A percentile compares a stretch with the other conserved stretches of the same genome.
phyloP scores from a whole-genome alignment of 2,797 vertebrate species.

The Hozukius guyotensis region DNA sequence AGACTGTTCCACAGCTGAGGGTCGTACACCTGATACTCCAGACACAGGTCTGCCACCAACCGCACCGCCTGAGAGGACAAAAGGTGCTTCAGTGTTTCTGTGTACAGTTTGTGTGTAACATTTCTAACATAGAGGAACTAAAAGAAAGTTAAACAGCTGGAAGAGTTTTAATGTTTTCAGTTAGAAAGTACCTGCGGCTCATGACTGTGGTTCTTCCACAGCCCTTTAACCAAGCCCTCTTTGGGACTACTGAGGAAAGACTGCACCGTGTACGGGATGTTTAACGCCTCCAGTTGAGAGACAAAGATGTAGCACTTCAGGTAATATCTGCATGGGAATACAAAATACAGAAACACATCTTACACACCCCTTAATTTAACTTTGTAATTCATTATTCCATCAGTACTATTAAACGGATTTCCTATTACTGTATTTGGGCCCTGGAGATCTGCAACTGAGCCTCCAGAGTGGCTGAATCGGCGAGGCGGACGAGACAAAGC shows the following conservation, averaged over 20 bases:
- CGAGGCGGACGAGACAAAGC: constrained; percentile 89
- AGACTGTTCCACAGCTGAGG: constrained; percentile 92
- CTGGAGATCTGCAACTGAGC: constrained; percentile 87
- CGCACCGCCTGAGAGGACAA: constrained; percentile 85
- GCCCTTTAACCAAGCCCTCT: constrained; percentile 95
- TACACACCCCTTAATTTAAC: background rate
- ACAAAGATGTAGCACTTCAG: constrained; percentile 92
- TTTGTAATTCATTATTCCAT: background rate
- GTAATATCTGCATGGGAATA: constrained; percentile 81
- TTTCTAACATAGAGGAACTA: background rate
- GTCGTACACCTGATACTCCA: constrained; percentile 93
- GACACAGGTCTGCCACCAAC: constrained; percentile 91
- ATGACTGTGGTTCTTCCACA: constrained; percentile 98
- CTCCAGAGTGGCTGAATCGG: constrained; percentile 87
- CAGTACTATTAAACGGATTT: background rate
- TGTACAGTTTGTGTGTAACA: background rate
- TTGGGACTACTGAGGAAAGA: constrained; percentile 93
- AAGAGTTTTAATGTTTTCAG: background rate
- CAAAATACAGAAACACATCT: constrained; percentile 1
- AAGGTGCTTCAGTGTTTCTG: background rate
- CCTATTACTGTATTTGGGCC: constrained; percentile 87
- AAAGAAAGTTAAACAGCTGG: background rate
- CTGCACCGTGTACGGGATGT: constrained; percentile 93
- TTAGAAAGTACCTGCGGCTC: constrained; percentile 86
- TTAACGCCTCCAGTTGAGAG: constrained; percentile 90